Evolutionary conservation across 2,888 invertebrate genomes (phyloP).

Genomic region (Cerastis rubricosa): DNA sequence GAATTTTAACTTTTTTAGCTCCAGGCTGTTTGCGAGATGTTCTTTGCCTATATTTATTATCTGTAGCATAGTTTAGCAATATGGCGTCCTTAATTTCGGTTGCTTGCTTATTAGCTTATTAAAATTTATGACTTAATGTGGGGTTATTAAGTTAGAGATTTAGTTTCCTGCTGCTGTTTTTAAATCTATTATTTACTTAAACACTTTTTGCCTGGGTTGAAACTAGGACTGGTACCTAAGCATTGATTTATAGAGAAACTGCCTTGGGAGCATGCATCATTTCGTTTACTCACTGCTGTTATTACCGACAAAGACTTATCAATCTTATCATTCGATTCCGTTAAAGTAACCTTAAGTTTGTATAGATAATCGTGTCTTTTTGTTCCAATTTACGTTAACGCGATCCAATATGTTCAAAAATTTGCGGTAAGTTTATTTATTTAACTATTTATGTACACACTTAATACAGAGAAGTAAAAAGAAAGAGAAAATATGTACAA

Average conservation of each 20-base stretch:
- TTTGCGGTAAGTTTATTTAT: too few relatives aligned
- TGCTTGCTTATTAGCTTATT: constrained; percentile 54
- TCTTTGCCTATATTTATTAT: constrained; percentile 61
- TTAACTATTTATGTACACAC: too few relatives aligned
- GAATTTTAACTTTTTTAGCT: constrained; percentile 68
- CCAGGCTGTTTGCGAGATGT: constrained; percentile 69
- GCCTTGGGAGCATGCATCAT: neutral
- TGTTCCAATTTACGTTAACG: neutral
- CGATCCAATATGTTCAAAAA: neutral
- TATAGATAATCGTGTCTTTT: neutral
- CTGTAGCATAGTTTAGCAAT: constrained; percentile 44
- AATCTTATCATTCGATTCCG: neutral
- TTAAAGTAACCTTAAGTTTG: neutral
- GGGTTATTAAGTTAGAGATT: constrained; percentile 36
- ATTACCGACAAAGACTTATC: neutral
- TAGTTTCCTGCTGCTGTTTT: constrained; percentile 21
- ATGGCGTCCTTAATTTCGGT: constrained; percentile 44
- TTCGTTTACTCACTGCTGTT: neutral
- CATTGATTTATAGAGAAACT: neutral
- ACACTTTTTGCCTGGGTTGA: neutral
- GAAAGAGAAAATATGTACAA: too few relatives aligned
- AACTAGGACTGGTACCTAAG: neutral
- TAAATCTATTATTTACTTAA: constrained; percentile 1
- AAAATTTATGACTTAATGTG: constrained; percentile 45
- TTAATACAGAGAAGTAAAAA: too few relatives aligned